Evolutionary conservation across 2,888 invertebrate species (phyloP).

Genomic region (Megalurothrips usitatus): DNA sequence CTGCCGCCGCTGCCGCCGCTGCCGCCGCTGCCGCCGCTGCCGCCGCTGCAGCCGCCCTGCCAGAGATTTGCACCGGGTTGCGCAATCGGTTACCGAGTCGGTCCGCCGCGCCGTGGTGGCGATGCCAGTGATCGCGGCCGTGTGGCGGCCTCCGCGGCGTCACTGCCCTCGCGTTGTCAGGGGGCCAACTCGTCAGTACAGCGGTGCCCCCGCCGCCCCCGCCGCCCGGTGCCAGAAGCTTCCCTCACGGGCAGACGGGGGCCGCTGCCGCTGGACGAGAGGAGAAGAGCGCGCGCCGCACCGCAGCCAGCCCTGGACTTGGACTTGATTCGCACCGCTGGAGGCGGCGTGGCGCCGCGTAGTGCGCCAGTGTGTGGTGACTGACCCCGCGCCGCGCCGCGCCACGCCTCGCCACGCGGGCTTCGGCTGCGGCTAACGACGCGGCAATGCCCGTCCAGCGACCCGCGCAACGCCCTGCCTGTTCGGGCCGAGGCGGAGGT

Average conservation of each 20-base stretch:
- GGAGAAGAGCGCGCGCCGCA: neutral
- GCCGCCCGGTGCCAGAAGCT: too few relatives aligned
- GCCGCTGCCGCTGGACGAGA: too few relatives aligned
- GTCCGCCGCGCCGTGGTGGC: neutral
- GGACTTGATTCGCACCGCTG: constrained; percentile 3
- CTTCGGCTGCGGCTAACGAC: neutral
- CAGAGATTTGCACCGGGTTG: neutral
- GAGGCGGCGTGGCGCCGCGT: neutral
- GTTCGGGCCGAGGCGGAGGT: neutral
- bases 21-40: neutral
- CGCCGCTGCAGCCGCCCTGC: neutral
- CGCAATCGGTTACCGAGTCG: neutral
- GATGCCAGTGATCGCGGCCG: neutral
- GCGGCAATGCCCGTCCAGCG: neutral
- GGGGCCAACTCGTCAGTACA: too few relatives aligned
- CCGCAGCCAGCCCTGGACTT: neutral
- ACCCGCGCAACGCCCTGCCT: neutral
- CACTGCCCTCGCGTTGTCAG: too few relatives aligned
- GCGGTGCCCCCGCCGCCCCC: too few relatives aligned
- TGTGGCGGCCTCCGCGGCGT: neutral
- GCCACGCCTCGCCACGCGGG: neutral
- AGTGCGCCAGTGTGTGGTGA: constrained; percentile 14
- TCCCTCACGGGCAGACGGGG: too few relatives aligned
- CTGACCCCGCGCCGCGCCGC: constrained; percentile 13
- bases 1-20: neutral